Conservation (phyloP, 2,113 vertebrate genomes). For the Anoplopoma fimbria region DNA sequence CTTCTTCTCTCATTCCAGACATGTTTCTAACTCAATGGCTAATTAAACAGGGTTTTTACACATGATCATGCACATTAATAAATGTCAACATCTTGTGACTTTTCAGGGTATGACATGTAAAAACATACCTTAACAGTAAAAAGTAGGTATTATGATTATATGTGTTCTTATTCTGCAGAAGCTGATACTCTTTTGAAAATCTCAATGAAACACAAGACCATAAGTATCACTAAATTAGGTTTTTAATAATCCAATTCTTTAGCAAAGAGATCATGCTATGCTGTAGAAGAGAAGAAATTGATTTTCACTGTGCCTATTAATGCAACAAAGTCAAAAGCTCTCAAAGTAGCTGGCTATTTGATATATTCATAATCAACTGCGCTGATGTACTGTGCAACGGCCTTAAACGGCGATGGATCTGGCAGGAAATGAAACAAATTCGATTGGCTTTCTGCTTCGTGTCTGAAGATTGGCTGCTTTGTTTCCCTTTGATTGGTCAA, state of each 20-base stretch:
- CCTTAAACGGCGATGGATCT: slow-evolving; percentile 69
- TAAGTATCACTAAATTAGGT: slow-evolving; percentile 51
- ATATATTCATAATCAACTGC: slow-evolving; percentile 76
- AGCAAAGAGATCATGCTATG: slow-evolving; percentile 37
- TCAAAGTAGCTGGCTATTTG: slow-evolving; percentile 70
- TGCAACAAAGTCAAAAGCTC: slow-evolving; percentile 70
- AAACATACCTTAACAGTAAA: neutral
- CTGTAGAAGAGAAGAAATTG: slow-evolving; percentile 54
- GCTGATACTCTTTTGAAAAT: slow-evolving; percentile 6
- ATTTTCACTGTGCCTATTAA: slow-evolving; percentile 65
- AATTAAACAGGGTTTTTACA: neutral
- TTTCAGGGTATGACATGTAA: neutral
- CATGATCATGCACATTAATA: neutral
- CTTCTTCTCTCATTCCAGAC: neutral
- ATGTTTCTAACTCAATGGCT: neutral
- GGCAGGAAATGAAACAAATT: slow-evolving; percentile 77
- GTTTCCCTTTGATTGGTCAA: slow-evolving; percentile 79
- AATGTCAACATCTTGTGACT: neutral
- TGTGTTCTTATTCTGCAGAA: neutral
- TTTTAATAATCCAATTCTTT: slow-evolving; percentile 63
- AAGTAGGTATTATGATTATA: neutral
- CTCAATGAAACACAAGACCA: slow-evolving; percentile 38
- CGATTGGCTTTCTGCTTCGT: slow-evolving; percentile 67
- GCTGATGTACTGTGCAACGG: slow-evolving; percentile 66
- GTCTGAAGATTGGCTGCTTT: slow-evolving; percentile 71